phyloP scores from a whole-genome alignment of 2,113 vertebrate genomes.

The Columba livia region DNA sequence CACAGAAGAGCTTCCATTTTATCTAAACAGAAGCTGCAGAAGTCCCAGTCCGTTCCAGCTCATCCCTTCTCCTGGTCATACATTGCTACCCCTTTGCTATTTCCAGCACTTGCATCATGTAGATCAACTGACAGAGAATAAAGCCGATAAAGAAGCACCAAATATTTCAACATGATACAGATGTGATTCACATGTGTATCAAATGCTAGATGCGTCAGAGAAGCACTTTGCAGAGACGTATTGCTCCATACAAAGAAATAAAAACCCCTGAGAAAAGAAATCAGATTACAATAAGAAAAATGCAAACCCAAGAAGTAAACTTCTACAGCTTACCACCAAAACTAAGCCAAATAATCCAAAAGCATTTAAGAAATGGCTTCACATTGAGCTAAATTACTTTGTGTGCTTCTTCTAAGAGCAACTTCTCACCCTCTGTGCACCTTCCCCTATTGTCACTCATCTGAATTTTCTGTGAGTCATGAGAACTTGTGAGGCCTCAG shows the following conservation, averaged over 20 bases:
- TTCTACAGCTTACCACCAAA: neutral
- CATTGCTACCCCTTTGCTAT: neutral
- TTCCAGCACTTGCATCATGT: neutral
- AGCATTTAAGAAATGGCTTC: neutral
- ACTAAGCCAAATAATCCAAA: neutral
- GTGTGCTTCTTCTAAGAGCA: neutral
- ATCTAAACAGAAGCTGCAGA: neutral
- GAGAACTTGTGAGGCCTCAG: neutral
- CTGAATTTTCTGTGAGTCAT: neutral
- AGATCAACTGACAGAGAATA: neutral
- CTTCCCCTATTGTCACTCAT: neutral
- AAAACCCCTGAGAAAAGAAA: neutral
- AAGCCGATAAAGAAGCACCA: neutral
- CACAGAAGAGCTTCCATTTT: neutral
- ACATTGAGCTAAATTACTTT: neutral
- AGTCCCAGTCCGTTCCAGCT: neutral
- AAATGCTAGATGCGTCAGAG: neutral
- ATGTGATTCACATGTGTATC: neutral
- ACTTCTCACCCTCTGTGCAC: accelerated
- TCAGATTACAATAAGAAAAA: neutral
- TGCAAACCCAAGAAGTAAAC: neutral
- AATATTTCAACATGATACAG: neutral
- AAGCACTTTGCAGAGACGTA: neutral
- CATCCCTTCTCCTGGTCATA: neutral
- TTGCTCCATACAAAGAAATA: neutral